Conservation (phyloP, 2,113 vertebrate genomes). For the Archocentrus centrarchus region DNA sequence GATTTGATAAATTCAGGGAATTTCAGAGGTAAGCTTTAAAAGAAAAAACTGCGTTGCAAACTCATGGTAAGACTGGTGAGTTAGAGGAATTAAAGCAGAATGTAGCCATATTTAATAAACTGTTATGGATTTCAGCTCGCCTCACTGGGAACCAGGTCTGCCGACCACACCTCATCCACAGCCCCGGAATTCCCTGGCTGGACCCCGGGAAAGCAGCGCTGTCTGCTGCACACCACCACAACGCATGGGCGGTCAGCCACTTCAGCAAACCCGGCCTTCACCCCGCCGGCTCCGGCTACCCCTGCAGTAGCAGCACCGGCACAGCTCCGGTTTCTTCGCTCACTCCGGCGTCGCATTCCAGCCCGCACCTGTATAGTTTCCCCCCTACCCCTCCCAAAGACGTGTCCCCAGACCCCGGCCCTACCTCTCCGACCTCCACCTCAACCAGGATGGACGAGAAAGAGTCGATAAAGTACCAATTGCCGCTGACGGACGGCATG, state of each 20-base stretch:
- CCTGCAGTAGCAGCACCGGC: slow-evolving; percentile 87
- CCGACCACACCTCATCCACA: slow-evolving; percentile 97
- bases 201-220: slow-evolving; percentile 96
- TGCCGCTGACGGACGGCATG: slow-evolving; percentile 91
- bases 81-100: neutral
- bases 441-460: slow-evolving; percentile 92
- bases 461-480: slow-evolving; percentile 96
- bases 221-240: slow-evolving; percentile 91
- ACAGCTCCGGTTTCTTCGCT: slow-evolving; percentile 88
- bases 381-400: slow-evolving; percentile 98
- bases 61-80: neutral
- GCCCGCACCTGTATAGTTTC: slow-evolving; percentile 95
- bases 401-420: slow-evolving; percentile 93
- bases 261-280: slow-evolving; percentile 96
- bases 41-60: neutral
- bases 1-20: slow-evolving; percentile 46
- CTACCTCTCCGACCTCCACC: slow-evolving; percentile 89
- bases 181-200: slow-evolving; percentile 95
- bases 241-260: slow-evolving; percentile 97
- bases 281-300: slow-evolving; percentile 90
- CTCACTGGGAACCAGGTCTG: slow-evolving; percentile 96
- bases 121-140: slow-evolving; percentile 84
- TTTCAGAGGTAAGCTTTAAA: slow-evolving; percentile 67
- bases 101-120: neutral
- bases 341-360: slow-evolving; percentile 88